Evolutionary conservation across 2,797 vertebrate species (phyloP).

Genomic region (Clarias pachynema): DNA sequence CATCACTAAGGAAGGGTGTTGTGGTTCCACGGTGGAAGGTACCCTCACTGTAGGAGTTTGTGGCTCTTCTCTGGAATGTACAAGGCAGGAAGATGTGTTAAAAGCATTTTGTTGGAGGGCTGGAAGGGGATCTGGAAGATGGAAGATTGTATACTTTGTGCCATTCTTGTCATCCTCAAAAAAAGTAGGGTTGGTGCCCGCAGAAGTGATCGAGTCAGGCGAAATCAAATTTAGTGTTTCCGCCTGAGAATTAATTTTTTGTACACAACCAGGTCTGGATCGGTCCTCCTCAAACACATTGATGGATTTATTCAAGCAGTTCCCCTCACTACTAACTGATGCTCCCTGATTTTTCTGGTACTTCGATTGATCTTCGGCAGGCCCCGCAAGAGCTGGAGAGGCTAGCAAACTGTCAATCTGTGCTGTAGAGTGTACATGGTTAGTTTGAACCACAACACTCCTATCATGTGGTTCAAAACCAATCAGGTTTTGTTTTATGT

Average conservation of each 20-base stretch:
- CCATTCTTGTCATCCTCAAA: background rate
- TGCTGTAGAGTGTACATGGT: background rate
- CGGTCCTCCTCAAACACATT: background rate
- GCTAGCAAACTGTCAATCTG: background rate
- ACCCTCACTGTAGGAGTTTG: background rate
- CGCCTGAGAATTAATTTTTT: background rate
- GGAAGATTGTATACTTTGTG: background rate
- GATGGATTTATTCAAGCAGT: background rate
- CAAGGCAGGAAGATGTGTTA: background rate
- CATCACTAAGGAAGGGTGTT: background rate
- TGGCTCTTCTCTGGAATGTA: background rate
- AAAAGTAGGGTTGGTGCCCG: background rate
- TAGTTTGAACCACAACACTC: background rate
- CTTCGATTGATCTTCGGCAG: constrained; percentile 1
- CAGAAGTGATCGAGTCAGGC: no score
- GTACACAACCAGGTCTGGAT: background rate
- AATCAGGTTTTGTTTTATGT: background rate
- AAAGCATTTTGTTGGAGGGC: constrained; percentile 9
- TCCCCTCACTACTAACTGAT: background rate
- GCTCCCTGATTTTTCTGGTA: constrained; percentile 10
- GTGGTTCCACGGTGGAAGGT: background rate
- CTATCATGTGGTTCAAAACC: background rate
- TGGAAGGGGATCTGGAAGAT: constrained; percentile 9
- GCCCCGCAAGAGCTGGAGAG: background rate
- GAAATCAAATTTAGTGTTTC: background rate